phyloP scores from a whole-genome alignment of 2,113 vertebrate species.

The Hiodon alosoides region DNA sequence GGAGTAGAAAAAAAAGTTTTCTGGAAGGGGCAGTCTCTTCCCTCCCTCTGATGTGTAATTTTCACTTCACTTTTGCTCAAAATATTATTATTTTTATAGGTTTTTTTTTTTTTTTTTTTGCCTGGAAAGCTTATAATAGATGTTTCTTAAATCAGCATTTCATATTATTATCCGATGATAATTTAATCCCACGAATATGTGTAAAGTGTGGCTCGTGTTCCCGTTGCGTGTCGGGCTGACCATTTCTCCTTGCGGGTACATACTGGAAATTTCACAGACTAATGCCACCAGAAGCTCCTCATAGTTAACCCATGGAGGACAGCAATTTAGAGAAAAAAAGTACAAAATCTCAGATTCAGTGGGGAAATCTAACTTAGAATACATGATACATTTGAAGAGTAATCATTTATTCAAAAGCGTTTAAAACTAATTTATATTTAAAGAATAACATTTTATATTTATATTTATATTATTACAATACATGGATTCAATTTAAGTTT shows the following conservation, averaged over 20 bases:
- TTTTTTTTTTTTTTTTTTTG: background rate
- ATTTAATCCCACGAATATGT: background rate
- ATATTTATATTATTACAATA: too few relatives aligned
- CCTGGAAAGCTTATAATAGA: background rate
- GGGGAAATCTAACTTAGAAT: too few relatives aligned
- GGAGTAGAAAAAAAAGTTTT: slow-evolving; percentile 19
- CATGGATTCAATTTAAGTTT: too few relatives aligned
- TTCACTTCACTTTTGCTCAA: slow-evolving; percentile 4
- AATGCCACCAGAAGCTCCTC: slow-evolving; percentile 30
- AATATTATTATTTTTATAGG: too few relatives aligned
- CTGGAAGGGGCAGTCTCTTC: slow-evolving; percentile 28
- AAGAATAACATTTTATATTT: too few relatives aligned
- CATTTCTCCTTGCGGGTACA: slow-evolving; percentile 22
- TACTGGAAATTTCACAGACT: slow-evolving; percentile 48
- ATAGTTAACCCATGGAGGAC: slow-evolving; percentile 35
- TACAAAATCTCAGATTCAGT: too few relatives aligned
- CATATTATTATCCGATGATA: background rate
- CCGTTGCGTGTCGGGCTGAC: slow-evolving; percentile 4
- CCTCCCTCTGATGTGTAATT: slow-evolving; percentile 19
- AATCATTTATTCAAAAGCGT: too few relatives aligned
- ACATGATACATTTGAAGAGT: too few relatives aligned
- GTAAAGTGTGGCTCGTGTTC: background rate
- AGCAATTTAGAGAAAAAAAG: too few relatives aligned
- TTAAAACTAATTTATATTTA: too few relatives aligned
- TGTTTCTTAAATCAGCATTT: background rate